phyloP scores from a whole-genome alignment of 2,113 vertebrate genomes.

The Scophthalmus maximus region DNA sequence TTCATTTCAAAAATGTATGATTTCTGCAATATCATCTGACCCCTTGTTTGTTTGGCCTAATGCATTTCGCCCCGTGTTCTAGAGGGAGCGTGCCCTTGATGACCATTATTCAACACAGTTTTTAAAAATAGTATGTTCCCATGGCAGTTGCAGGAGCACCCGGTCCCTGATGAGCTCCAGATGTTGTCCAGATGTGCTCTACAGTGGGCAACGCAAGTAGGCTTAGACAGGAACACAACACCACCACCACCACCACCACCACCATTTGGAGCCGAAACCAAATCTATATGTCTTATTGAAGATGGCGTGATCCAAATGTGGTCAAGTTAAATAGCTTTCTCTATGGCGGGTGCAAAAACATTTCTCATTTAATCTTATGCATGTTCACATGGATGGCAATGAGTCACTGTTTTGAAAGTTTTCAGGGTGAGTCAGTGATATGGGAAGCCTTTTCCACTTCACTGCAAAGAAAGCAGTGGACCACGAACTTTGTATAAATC shows the following conservation, averaged over 20 bases:
- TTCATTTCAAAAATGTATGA: not conserved
- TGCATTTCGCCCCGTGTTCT: constrained; percentile 32
- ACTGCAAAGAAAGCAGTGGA: constrained; percentile 21
- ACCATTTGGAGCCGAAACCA: constrained; percentile 21
- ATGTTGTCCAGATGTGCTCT: constrained; percentile 85
- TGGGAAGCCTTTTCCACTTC: constrained; percentile 13
- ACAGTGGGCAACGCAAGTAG: constrained; percentile 10
- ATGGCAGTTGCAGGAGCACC: constrained; percentile 61
- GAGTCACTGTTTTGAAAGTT: constrained; percentile 41
- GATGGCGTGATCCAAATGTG: constrained; percentile 1
- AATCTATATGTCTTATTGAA: not conserved
- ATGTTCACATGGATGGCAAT: constrained; percentile 12
- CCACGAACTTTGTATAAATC: not conserved
- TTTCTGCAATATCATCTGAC: constrained; percentile 16
- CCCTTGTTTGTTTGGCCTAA: constrained; percentile 25
- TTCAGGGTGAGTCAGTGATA: constrained; percentile 52
- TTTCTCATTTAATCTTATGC: constrained; percentile 27
- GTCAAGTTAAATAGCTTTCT: constrained; percentile 7
- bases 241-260: not conserved
- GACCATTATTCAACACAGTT: constrained; percentile 34
- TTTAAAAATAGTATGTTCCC: constrained; percentile 84
- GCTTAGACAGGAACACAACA: constrained; percentile 53
- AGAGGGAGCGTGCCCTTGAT: constrained; percentile 34
- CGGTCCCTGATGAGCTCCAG: constrained; percentile 74
- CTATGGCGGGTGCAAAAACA: constrained; percentile 12